Conservation (phyloP, 2,113 vertebrate genomes). For the Oplegnathus fasciatus region DNA sequence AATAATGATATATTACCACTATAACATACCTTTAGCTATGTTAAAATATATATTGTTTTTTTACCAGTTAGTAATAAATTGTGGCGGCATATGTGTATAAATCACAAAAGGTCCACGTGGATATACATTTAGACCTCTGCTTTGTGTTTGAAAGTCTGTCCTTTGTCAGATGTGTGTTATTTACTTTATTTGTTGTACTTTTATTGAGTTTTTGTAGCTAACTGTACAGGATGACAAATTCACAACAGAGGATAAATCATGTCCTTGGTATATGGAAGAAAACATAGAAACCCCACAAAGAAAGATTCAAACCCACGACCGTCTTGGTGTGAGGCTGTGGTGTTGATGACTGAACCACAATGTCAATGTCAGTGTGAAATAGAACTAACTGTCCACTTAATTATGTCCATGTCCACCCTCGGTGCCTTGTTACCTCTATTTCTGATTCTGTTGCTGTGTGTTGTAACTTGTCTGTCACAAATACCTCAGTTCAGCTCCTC, state of each 20-base stretch:
- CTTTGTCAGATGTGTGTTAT: background rate
- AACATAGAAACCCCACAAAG: background rate
- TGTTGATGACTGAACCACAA: background rate
- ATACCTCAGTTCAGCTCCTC: background rate
- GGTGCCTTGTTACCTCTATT: background rate
- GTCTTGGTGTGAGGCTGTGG: background rate
- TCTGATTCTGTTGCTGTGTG: background rate
- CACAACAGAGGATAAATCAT: background rate
- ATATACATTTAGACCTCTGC: background rate
- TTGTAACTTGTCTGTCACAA: background rate
- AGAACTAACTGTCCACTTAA: background rate
- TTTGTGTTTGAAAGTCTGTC: background rate
- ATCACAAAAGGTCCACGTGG: background rate
- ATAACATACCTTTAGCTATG: background rate
- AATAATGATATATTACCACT: background rate
- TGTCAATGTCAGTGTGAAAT: background rate
- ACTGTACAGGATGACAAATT: background rate
- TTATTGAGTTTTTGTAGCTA: background rate
- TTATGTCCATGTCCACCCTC: background rate
- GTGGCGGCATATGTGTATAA: background rate
- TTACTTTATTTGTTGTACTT: background rate
- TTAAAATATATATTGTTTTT: background rate
- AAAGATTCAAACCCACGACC: background rate
- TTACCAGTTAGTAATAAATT: background rate
- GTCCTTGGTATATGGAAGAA: background rate